Conservation (phyloP, 2,113 vertebrate genomes). For the Bufo bufo region DNA sequence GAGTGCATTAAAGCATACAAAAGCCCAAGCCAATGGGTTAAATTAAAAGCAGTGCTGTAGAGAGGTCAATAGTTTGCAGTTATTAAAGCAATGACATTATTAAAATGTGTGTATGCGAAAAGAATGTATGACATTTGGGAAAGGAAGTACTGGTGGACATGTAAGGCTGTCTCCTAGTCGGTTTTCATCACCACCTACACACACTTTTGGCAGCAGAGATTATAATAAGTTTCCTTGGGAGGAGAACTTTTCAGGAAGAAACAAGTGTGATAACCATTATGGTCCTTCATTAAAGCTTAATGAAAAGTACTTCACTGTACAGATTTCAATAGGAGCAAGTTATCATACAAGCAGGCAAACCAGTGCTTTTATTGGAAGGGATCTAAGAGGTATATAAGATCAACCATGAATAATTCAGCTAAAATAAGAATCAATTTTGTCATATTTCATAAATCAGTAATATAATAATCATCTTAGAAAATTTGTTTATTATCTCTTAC, state of each 20-base stretch:
- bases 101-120: slow-evolving; percentile 53
- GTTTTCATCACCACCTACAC: slow-evolving; percentile 54
- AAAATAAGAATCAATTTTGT: too few species aligned
- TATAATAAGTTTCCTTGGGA: slow-evolving; percentile 32
- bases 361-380: not conserved
- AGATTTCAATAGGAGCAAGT: not conserved
- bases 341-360: not conserved
- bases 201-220: slow-evolving; percentile 32
- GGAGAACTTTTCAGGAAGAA: slow-evolving; percentile 43
- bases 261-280: slow-evolving; percentile 40
- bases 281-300: slow-evolving; percentile 16
- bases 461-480: too few species aligned
- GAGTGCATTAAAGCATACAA: slow-evolving; percentile 37
- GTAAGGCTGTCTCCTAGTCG: slow-evolving; percentile 40
- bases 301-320: slow-evolving; percentile 3
- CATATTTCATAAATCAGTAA: too few species aligned
- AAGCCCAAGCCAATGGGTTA: slow-evolving; percentile 39
- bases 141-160: slow-evolving; percentile 49
- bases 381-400: not conserved
- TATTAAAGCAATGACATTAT: slow-evolving; percentile 54
- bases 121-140: slow-evolving; percentile 52
- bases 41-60: slow-evolving; percentile 43
- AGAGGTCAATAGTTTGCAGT: slow-evolving; percentile 55
- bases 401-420: too few species aligned
- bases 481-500: too few species aligned